Conservation (phyloP, 2,797 vertebrate species). For the Fundulus diaphanus region DNA sequence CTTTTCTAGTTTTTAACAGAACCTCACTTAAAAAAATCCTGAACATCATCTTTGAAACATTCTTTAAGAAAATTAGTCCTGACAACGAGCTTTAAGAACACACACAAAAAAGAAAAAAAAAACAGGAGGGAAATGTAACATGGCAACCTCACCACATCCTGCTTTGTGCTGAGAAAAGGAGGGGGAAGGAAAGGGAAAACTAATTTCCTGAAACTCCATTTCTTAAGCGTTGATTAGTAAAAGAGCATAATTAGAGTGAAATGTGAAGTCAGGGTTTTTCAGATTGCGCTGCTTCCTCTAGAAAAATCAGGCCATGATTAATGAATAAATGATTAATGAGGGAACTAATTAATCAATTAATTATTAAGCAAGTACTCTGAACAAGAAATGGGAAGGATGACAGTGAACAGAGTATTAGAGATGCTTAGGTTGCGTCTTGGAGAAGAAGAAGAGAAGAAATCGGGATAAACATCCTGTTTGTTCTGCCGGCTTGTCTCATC, state of each 20-base stretch:
- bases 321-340: conserved; percentile 88
- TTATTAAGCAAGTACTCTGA: conserved; percentile 84
- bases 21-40: not conserved
- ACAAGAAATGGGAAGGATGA: conserved; percentile 71
- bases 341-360: conserved; percentile 87
- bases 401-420: conserved; percentile 66
- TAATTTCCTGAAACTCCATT: conserved; percentile 84
- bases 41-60: conserved; percentile 11
- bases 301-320: conserved; percentile 86
- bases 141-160: conserved; percentile 77
- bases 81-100: conserved; percentile 69
- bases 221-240: conserved; percentile 85
- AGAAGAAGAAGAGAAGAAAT: conserved; percentile 47
- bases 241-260: conserved; percentile 85
- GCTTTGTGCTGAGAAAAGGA: conserved; percentile 72
- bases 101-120: too few species aligned
- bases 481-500: conserved; percentile 72
- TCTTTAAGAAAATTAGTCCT: conserved; percentile 73
- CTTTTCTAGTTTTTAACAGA: not conserved
- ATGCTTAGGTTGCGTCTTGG: conserved; percentile 57
- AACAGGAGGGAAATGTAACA: conserved; percentile 57
- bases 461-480: conserved; percentile 67
- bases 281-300: conserved; percentile 81
- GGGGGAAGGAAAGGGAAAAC: conserved; percentile 62
- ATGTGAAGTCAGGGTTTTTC: conserved; percentile 83